These are phyloP conservation scores for Chrosomus eos DNA, from an alignment of 2,797 vertebrate species.

Conservation along the genomic window DNA sequence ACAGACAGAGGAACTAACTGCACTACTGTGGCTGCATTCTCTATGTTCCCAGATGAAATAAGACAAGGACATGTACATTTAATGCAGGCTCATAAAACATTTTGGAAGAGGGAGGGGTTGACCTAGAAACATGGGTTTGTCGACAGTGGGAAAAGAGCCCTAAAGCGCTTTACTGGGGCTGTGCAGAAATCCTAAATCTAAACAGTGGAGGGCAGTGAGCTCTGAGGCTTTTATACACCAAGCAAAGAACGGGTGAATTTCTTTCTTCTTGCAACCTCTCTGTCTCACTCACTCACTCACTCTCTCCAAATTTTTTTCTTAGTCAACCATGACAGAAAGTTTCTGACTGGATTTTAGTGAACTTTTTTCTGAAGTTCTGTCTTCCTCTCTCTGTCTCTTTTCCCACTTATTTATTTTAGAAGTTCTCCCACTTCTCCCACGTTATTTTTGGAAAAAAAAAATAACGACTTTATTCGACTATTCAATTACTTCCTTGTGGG, in stretches of 20 bases:
- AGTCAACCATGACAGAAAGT: conserved; percentile 11
- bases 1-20: conserved; percentile 61
- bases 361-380: conserved; percentile 6
- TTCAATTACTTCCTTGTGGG: no score
- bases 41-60: conserved; percentile 48
- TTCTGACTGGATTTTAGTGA: not conserved
- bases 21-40: not conserved
- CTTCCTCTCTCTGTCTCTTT: not conserved
- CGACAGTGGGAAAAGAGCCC: conserved; percentile 29
- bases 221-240: conserved; percentile 54
- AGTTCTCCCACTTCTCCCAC: no score
- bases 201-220: conserved; percentile 60
- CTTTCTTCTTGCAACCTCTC: conserved; percentile 1
- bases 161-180: conserved; percentile 43
- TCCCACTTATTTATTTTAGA: no score
- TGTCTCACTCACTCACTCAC: not conserved
- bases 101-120: conserved; percentile 42
- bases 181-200: conserved; percentile 55
- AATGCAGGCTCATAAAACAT: conserved; percentile 49
- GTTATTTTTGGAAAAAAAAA: no score
- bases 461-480: no score
- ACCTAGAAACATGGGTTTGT: conserved; percentile 48
- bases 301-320: not conserved
- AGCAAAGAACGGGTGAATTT: conserved; percentile 13
- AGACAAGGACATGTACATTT: conserved; percentile 50